Evolutionary conservation across 2,113 vertebrate species (phyloP).

Genomic region (Numenius arquata): DNA sequence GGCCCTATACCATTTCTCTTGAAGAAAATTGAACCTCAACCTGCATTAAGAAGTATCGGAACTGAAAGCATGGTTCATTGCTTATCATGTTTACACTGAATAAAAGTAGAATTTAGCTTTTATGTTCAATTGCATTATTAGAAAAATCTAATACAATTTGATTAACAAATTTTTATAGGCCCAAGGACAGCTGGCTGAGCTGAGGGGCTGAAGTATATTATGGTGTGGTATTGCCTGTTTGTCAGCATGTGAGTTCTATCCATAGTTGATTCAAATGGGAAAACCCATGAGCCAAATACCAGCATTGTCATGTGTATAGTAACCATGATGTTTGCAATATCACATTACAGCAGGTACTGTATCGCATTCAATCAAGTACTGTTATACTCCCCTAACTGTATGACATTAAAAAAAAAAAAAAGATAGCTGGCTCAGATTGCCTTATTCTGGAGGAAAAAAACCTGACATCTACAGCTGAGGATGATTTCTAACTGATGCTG

Average conservation of each 20-base stretch:
- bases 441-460: background rate
- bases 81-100: background rate
- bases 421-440: background rate
- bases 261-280: background rate
- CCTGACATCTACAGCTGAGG: background rate
- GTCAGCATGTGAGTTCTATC: fast-evolving
- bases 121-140: background rate
- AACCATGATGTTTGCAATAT: background rate
- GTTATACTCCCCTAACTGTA: background rate
- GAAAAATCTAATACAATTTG: background rate
- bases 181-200: background rate
- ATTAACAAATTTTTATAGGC: background rate
- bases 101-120: background rate
- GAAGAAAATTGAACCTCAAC: background rate
- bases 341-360: background rate
- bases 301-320: background rate
- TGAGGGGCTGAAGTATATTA: background rate
- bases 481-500: background rate
- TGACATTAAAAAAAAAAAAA: background rate
- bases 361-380: background rate
- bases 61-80: background rate
- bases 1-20: background rate
- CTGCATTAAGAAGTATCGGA: background rate
- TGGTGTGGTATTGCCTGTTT: background rate
- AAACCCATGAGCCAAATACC: background rate